Conservation (phyloP, 2,113 vertebrate genomes). For the Ophiodon elongatus region DNA sequence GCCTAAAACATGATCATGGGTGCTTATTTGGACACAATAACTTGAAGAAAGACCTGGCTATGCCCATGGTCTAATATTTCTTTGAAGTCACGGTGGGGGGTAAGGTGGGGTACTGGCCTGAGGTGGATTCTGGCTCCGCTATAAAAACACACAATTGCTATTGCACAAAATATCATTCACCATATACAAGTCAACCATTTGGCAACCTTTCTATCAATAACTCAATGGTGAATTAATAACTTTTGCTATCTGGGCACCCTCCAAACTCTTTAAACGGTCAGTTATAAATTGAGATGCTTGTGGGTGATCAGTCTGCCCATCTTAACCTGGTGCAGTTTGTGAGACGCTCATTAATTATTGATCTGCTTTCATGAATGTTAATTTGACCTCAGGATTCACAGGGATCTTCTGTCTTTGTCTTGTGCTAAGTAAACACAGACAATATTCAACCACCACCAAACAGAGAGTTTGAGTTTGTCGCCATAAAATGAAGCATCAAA, state of each 20-base stretch:
- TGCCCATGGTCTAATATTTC: not conserved
- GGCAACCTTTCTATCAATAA: not conserved
- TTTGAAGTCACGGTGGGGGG: not conserved
- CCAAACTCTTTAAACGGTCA: no score
- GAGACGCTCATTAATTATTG: not conserved
- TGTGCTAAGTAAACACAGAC: not conserved
- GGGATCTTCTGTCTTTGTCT: constrained; percentile 3
- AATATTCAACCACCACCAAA: no score
- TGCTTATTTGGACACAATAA: no score
- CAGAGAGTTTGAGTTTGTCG: no score
- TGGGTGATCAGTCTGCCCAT: not conserved
- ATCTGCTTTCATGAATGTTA: constrained; percentile 3
- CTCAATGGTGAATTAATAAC: not conserved
- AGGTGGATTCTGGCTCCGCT: no score
- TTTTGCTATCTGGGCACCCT: not conserved
- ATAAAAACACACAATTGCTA: no score
- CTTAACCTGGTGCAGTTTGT: not conserved
- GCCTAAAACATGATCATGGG: not conserved
- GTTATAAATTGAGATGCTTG: not conserved
- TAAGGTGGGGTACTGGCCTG: no score
- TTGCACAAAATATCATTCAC: not conserved
- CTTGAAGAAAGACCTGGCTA: no score
- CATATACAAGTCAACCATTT: not conserved
- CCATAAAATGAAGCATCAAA: no score
- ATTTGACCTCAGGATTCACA: not conserved